These are phyloP conservation scores for Clunio marinus DNA, from an alignment of 2,888 invertebrate species.

Conservation along the genomic window DNA sequence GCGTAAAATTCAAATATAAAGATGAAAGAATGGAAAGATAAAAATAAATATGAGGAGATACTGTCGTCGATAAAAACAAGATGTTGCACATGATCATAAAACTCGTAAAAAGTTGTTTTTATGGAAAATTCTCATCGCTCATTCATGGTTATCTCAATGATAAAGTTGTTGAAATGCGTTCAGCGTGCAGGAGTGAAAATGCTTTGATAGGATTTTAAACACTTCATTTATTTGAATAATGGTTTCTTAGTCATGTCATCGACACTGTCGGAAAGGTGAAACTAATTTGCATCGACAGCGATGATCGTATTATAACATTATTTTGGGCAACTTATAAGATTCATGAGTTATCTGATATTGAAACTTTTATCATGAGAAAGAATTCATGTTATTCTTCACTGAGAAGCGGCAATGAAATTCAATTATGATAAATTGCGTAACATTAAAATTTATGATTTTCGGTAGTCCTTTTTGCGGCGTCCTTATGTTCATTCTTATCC, in stretches of 20 bases:
- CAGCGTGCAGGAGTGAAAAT: too few species aligned
- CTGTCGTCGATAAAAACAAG: conserved; percentile 19
- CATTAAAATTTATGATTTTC: conserved; percentile 18
- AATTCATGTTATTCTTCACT: too few species aligned
- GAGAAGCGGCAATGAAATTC: conserved; percentile 22
- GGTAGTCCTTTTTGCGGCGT: neutral
- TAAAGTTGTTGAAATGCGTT: too few species aligned
- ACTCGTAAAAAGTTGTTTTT: neutral
- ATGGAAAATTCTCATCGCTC: neutral
- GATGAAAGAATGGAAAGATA: neutral
- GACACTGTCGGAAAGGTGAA: neutral
- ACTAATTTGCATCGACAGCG: too few species aligned
- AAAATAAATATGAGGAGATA: too few species aligned
- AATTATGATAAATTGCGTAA: conserved; percentile 1
- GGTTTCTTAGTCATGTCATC: neutral
- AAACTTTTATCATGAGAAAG: too few species aligned
- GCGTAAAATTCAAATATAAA: neutral
- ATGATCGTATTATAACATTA: too few species aligned
- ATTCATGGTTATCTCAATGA: too few species aligned
- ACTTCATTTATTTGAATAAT: conserved; percentile 5
- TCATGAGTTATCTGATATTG: too few species aligned
- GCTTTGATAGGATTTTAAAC: too few species aligned
- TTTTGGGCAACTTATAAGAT: too few species aligned
- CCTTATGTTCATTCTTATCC: neutral
- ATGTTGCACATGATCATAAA: conserved; percentile 22